Evolutionary conservation across 2,888 invertebrate genomes (phyloP).

Genomic region (Griposia aprilina): DNA sequence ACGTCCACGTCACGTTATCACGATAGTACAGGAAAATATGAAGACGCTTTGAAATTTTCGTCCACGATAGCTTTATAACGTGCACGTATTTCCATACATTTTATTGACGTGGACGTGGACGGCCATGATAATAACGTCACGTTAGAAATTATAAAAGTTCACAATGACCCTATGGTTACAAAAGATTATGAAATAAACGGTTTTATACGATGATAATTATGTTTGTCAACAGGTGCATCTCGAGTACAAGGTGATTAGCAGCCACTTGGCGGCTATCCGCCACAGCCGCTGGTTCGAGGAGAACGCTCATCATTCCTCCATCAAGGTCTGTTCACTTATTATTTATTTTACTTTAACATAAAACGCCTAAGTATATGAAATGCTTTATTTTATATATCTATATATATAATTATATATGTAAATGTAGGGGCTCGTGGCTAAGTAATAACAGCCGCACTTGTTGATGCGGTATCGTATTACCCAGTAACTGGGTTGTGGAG

Average conservation of each 20-base stretch:
- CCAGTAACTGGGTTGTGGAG: too few relatives aligned
- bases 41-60: neutral
- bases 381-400: too few relatives aligned
- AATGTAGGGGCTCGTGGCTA: too few relatives aligned
- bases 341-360: neutral
- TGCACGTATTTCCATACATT: neutral
- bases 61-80: neutral
- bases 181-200: neutral
- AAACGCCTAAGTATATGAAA: too few relatives aligned
- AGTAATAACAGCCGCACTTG: too few relatives aligned
- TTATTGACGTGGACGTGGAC: neutral
- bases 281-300: conserved; percentile 99
- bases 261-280: conserved; percentile 97
- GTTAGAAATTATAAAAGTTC: neutral
- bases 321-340: conserved; percentile 91
- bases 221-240: conserved; percentile 89
- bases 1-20: too few relatives aligned
- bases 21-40: neutral
- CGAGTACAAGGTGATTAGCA: conserved; percentile 94
- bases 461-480: too few relatives aligned
- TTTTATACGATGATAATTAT: neutral
- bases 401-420: too few relatives aligned
- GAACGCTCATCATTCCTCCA: conserved; percentile 98
- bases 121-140: neutral
- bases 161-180: neutral